Conservation (phyloP, 2,888 invertebrate genomes). For the Exephanes ischioxanthus region DNA sequence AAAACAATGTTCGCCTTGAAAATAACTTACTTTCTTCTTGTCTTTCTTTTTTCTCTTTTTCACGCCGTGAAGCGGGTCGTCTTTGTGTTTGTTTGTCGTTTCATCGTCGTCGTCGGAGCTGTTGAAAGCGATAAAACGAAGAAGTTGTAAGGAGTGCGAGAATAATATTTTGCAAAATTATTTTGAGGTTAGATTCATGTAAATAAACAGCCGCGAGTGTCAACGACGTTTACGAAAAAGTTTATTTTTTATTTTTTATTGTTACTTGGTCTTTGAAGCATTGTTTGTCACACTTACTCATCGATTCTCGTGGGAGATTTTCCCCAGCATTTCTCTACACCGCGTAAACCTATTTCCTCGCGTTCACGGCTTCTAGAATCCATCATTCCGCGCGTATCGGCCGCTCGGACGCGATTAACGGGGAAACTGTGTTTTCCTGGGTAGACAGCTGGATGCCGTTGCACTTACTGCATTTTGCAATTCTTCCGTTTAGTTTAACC, state of each 20-base stretch:
- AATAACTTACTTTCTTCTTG: constrained; percentile 83
- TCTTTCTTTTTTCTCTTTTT: constrained; percentile 84
- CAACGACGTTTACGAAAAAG: background rate
- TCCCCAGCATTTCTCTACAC: constrained; percentile 90
- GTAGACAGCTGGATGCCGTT: background rate
- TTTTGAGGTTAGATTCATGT: constrained; percentile 56
- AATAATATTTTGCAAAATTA: constrained; percentile 13
- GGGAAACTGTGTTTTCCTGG: background rate
- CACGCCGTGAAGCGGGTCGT: constrained; percentile 85
- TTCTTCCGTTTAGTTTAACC: too few species aligned
- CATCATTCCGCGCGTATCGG: constrained; percentile 77
- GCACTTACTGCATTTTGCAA: background rate
- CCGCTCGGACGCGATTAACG: background rate
- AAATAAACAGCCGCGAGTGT: background rate
- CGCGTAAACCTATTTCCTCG: constrained; percentile 90
- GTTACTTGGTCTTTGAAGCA: constrained; percentile 29
- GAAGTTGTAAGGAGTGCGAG: background rate
- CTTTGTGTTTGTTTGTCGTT: constrained; percentile 83
- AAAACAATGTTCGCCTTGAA: background rate
- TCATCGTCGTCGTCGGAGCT: constrained; percentile 84
- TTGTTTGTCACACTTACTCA: constrained; percentile 86
- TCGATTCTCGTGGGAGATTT: constrained; percentile 89
- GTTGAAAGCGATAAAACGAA: background rate
- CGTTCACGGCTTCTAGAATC: constrained; percentile 90
- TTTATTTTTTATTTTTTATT: constrained; percentile 3